These are phyloP conservation scores for Cnemophilus loriae DNA, from an alignment of 2,113 vertebrate species.

Conservation along the genomic window DNA sequence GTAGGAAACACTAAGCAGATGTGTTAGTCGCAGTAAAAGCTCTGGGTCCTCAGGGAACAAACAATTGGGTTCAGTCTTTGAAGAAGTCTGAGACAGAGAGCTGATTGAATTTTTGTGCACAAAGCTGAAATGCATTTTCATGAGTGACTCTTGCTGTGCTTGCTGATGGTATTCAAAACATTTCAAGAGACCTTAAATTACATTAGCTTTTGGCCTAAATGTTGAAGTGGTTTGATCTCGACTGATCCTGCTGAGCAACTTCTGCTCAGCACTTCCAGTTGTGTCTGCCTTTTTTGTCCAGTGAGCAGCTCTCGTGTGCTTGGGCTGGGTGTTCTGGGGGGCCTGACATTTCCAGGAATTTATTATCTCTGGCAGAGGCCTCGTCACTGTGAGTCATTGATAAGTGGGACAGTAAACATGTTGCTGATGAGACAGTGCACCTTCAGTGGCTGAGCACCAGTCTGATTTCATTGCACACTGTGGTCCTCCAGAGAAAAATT, in stretches of 20 bases:
- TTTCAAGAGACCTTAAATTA: constrained; percentile 35
- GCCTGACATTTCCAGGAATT: constrained; percentile 33
- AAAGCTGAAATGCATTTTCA: constrained; percentile 5
- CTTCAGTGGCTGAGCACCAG: not conserved
- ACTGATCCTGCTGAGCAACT: not conserved
- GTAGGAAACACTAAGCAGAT: constrained; percentile 26
- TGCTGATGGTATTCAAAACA: not conserved
- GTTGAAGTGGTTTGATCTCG: not conserved
- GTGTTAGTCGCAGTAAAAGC: constrained; percentile 1
- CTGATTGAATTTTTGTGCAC: not conserved
- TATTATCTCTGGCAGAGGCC: constrained; percentile 26
- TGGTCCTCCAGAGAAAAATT: not conserved
- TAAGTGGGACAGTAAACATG: constrained; percentile 20
- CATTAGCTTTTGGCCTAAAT: not conserved
- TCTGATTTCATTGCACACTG: not conserved
- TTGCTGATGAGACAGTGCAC: not conserved
- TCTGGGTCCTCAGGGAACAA: constrained; percentile 1
- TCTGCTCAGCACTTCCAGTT: not conserved
- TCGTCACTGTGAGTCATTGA: not conserved
- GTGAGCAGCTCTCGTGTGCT: not conserved
- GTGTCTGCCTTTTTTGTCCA: not conserved
- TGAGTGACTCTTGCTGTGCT: not conserved
- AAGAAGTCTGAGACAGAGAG: not conserved
- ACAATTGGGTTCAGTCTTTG: not conserved
- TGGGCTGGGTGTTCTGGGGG: not conserved